phyloP scores from a whole-genome alignment of 2,797 vertebrate genomes.

The Danio kyathit region DNA sequence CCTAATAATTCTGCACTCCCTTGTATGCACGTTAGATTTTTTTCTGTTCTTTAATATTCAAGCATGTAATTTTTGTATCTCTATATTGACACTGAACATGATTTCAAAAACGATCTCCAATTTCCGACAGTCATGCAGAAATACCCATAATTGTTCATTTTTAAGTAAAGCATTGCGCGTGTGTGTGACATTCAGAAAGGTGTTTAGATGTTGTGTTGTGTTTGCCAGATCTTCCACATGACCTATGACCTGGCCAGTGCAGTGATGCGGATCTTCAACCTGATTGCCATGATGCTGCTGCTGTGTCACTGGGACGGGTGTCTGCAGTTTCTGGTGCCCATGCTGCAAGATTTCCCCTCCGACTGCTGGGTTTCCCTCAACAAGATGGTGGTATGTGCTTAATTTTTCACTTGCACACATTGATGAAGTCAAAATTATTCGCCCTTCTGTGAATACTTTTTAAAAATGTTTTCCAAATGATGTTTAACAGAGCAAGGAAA shows the following conservation, averaged over 20 bases:
- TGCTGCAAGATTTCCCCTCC: conserved; percentile 94
- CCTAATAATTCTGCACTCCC: no score
- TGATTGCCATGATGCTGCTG: conserved; percentile 96
- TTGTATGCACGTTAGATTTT: no score
- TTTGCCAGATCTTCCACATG: conserved; percentile 93
- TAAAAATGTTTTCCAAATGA: no score
- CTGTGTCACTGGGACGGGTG: conserved; percentile 96
- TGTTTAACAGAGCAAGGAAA: no score
- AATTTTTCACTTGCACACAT: neutral
- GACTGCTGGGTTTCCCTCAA: conserved; percentile 98
- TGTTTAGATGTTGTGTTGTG: neutral
- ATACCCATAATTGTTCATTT: no score
- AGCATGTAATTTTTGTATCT: neutral
- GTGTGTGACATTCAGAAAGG: neutral
- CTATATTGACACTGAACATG: neutral
- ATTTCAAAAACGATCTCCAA: neutral
- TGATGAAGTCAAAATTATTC: no score
- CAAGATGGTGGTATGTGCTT: conserved; percentile 89
- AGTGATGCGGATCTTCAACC: conserved; percentile 93
- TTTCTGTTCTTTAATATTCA: neutral
- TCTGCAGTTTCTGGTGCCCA: conserved; percentile 94
- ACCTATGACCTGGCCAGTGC: conserved; percentile 96
- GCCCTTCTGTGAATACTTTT: no score
- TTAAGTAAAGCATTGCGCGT: no score
- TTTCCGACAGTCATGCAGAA: neutral